Evolutionary conservation across 2,888 invertebrate species (phyloP).

Genomic region (Antheraea assamensis): DNA sequence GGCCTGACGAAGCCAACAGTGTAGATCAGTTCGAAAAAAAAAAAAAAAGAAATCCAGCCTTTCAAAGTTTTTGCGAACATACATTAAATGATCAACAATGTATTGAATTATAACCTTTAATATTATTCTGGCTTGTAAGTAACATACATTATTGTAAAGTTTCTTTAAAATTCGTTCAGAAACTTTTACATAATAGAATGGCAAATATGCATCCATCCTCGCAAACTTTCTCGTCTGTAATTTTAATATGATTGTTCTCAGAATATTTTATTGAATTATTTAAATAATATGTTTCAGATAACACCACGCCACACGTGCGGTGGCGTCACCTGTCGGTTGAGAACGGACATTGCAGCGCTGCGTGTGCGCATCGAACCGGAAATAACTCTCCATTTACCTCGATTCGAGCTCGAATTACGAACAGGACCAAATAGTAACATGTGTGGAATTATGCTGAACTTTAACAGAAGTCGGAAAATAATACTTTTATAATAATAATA

Average conservation of each 20-base stretch:
- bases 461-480: slow-evolving; percentile 17
- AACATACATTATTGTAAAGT: no score
- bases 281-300: slow-evolving; percentile 57
- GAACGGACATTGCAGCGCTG: slow-evolving; percentile 33
- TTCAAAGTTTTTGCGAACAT: no score
- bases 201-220: no score
- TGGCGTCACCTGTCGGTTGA: slow-evolving; percentile 55
- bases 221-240: no score
- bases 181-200: no score
- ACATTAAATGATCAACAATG: no score
- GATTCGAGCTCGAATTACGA: slow-evolving; percentile 53
- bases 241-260: background rate
- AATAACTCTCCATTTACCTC: slow-evolving; percentile 58
- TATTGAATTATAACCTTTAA: no score
- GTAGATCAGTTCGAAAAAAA: no score
- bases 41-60: no score
- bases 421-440: slow-evolving; percentile 47
- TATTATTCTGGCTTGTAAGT: no score
- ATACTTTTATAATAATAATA: background rate
- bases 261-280: background rate
- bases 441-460: slow-evolving; percentile 28
- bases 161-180: no score
- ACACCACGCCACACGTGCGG: slow-evolving; percentile 63
- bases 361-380: slow-evolving; percentile 51
- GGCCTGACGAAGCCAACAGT: no score